phyloP scores from a whole-genome alignment of 2,113 vertebrate species.

The Pterophyllum scalare region DNA sequence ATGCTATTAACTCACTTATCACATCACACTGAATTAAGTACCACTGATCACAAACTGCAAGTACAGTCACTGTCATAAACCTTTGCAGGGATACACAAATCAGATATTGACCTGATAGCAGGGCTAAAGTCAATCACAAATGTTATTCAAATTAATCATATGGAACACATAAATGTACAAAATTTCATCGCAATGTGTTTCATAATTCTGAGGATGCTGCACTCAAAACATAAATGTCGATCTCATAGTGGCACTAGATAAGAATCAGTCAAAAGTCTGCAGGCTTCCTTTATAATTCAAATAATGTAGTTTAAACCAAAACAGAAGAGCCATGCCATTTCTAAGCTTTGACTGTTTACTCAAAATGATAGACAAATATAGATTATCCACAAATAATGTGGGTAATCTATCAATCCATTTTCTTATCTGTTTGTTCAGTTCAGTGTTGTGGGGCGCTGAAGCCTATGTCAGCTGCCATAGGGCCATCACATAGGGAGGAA shows the following conservation, averaged over 20 bases:
- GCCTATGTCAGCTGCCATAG: neutral
- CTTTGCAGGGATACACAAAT: neutral
- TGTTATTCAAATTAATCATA: no score
- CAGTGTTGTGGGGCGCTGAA: neutral
- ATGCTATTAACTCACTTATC: no score
- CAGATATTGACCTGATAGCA: neutral
- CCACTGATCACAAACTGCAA: neutral
- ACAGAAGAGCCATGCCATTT: no score
- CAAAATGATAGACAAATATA: no score
- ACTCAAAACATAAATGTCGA: neutral
- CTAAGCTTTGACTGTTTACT: no score
- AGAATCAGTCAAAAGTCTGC: neutral
- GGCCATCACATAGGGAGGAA: neutral
- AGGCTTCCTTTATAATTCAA: no score
- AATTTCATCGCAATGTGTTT: neutral
- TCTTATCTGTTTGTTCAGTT: neutral
- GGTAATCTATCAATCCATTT: neutral
- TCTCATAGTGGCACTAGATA: neutral
- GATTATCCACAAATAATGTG: neutral
- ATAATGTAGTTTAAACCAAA: no score
- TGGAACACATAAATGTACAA: neutral
- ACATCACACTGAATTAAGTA: no score
- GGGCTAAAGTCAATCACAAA: neutral
- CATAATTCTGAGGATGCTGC: neutral
- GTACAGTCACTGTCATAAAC: neutral